phyloP scores from a whole-genome alignment of 2,797 vertebrate species.

The Pyrocephalus nanus region DNA sequence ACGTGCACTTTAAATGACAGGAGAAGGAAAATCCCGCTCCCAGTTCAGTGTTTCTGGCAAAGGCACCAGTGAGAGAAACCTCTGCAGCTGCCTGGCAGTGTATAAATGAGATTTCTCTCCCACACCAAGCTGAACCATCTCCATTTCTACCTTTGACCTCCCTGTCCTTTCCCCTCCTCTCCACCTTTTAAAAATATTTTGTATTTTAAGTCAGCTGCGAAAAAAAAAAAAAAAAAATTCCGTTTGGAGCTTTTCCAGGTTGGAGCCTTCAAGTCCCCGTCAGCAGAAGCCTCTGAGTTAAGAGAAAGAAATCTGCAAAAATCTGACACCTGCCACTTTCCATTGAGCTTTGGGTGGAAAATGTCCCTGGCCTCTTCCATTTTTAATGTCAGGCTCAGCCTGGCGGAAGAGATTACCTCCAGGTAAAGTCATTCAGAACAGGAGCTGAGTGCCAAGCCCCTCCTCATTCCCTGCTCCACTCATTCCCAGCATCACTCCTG shows the following conservation, averaged over 20 bases:
- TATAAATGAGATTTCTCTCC: not conserved
- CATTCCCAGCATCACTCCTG: not conserved
- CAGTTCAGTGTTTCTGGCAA: not conserved
- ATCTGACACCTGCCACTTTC: slow-evolving; percentile 77
- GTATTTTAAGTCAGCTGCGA: not conserved
- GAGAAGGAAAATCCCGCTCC: not conserved
- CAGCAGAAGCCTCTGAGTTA: slow-evolving; percentile 64
- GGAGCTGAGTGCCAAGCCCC: slow-evolving; percentile 17
- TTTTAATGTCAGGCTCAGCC: slow-evolving; percentile 74
- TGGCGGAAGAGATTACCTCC: slow-evolving; percentile 73
- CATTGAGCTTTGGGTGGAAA: slow-evolving; percentile 68
- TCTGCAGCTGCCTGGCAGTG: not conserved
- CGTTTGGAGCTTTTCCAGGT: slow-evolving; percentile 50
- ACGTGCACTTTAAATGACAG: not conserved
- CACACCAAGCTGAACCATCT: not conserved
- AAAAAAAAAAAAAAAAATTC: not conserved
- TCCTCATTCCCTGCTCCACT: not conserved
- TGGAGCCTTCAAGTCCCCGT: slow-evolving; percentile 52
- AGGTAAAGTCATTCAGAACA: slow-evolving; percentile 72
- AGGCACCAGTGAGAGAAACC: not conserved
- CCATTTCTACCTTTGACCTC: not conserved
- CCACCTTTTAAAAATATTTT: not conserved
- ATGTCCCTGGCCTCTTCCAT: slow-evolving; percentile 66
- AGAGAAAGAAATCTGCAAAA: slow-evolving; percentile 67
- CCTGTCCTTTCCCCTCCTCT: not conserved